Base-by-base conservation (phyloP, 2,888 invertebrate species). In the Syritta pipiens region DNA sequence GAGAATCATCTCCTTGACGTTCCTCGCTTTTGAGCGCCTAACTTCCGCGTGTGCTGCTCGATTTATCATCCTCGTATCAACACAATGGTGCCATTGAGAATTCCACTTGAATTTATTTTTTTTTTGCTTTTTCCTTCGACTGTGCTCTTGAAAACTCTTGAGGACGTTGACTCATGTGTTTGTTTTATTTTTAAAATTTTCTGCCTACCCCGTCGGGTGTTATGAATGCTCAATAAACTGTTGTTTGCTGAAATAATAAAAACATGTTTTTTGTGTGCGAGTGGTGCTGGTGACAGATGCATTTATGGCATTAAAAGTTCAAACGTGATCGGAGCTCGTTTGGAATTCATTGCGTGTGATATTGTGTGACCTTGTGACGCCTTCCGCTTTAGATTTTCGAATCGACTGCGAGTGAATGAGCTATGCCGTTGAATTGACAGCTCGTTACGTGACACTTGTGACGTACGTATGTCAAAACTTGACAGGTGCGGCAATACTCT, bases 341-440 rank as follows among this genome's bases (percentile, higher is more conserved):
- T 28, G 28, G 7, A 7, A 9, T 0, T 28, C 3, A n/a, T 26
- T 26, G 26, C 6, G 4, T 4, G 4, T 26, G 26, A 5, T 26
- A 6, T 26, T 26, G 26, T 26, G 26, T 4, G 6, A 26, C 49
- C 49, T 49, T 49, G 62, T 9, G 10, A 2, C 30, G 20, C 40
- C 20, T 63, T 62, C 62, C 62, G 63, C 30, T 51, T 42, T 51
- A 42, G 49, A 49, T 63, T n/a, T n/a, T n/a, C n/a, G n/a, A n/a
- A n/a, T n/a, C n/a, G n/a, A n/a, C n/a, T n/a, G n/a, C n/a, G n/a
- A n/a, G n/a, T n/a, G n/a, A n/a, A n/a, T n/a, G n/a, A n/a, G n/a
- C n/a, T n/a, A n/a, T n/a, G n/a, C n/a, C n/a, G n/a, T n/a, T n/a
- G n/a, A n/a, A n/a, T n/a, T n/a, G n/a, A n/a, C n/a, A n/a, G n/a